phyloP scores from a whole-genome alignment of 2,113 vertebrate genomes.

The Pholis gunnellus region DNA sequence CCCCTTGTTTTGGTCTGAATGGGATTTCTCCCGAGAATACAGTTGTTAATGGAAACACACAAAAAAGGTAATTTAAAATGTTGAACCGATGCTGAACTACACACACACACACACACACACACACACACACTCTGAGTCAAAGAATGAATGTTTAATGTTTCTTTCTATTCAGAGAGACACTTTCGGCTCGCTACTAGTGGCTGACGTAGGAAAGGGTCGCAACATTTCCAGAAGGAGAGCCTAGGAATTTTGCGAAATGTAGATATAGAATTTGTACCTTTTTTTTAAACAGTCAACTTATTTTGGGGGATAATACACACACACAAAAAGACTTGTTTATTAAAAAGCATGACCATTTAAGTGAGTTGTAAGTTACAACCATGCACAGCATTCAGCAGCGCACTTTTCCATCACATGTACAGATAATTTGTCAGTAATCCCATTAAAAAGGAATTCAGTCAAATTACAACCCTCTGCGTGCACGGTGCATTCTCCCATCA shows the following conservation, averaged over 20 bases:
- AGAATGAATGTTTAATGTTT: constrained; percentile 11
- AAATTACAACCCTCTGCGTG: background rate
- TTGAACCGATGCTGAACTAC: background rate
- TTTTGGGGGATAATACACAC: background rate
- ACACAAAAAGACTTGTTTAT: too few relatives aligned
- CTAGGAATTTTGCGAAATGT: background rate
- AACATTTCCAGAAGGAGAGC: too few relatives aligned
- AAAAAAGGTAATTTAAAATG: background rate
- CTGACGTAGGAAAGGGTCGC: background rate
- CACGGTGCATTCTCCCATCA: background rate
- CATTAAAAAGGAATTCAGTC: background rate
- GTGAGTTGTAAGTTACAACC: background rate
- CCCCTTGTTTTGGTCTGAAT: background rate
- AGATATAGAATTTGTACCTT: too few relatives aligned
- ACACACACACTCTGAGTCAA: background rate
- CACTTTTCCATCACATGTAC: background rate
- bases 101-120: background rate
- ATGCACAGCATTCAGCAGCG: background rate
- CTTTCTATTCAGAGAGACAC: background rate
- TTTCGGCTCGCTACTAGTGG: background rate
- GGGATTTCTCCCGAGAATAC: background rate
- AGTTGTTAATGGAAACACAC: background rate
- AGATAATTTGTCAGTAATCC: background rate
- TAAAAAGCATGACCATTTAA: background rate
- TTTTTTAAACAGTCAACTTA: background rate